Evolutionary conservation across 2,113 vertebrate species (phyloP).

Genomic region (Charina bottae): DNA sequence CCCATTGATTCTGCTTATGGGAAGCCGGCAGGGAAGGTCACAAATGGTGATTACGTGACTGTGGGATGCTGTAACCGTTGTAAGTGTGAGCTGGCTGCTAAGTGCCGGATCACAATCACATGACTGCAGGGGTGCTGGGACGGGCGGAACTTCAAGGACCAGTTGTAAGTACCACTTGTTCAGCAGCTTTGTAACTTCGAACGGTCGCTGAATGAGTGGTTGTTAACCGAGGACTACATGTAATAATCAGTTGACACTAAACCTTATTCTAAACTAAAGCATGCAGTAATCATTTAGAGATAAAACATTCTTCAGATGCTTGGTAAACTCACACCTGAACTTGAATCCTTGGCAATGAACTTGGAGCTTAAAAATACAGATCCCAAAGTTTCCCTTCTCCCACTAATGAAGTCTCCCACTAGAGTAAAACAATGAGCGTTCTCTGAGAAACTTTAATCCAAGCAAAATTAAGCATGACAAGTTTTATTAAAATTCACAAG

Average conservation of each 20-base stretch:
- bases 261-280: slow-evolving; percentile 38
- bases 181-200: not conserved
- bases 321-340: slow-evolving; percentile 47
- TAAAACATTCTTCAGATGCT: slow-evolving; percentile 49
- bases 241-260: slow-evolving; percentile 54
- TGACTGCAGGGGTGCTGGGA: not conserved
- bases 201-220: not conserved
- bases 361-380: slow-evolving; percentile 36
- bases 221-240: not conserved
- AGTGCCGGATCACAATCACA: not conserved
- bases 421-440: slow-evolving; percentile 14
- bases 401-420: not conserved
- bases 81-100: not conserved
- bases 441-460: slow-evolving; percentile 63
- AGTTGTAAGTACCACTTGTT: not conserved
- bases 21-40: not conserved
- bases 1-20: not conserved
- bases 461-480: slow-evolving; percentile 58
- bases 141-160: not conserved
- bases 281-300: slow-evolving; percentile 49
- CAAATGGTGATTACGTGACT: not conserved
- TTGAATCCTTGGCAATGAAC: slow-evolving; percentile 40
- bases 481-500: slow-evolving; percentile 45
- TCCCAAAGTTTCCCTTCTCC: slow-evolving; percentile 40
- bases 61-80: not conserved